A percentile compares a stretch with the other conserved stretches of the same genome.
These are phyloP conservation scores for Agrochola macilenta DNA, from an alignment of 2,888 invertebrate species.

Conservation along the genomic window DNA sequence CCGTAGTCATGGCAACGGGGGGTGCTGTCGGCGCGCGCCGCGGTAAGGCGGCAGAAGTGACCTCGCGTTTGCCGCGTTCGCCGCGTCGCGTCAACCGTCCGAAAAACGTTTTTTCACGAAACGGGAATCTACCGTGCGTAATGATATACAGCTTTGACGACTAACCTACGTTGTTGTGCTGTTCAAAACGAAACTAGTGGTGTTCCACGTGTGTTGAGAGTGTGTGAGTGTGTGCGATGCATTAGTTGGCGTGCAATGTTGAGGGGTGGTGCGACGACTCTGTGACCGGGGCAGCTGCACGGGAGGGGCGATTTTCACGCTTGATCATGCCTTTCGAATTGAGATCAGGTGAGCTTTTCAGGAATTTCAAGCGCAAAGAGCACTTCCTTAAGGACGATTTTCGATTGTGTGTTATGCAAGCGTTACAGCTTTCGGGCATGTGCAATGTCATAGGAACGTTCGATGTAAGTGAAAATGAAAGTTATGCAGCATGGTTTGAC, in stretches of 20 bases:
- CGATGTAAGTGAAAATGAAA: slow-evolving; percentile 59
- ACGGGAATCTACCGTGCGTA: slow-evolving; percentile 78
- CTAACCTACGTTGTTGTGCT: slow-evolving; percentile 72
- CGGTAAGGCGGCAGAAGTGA: slow-evolving; percentile 84
- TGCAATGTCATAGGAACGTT: slow-evolving; percentile 47
- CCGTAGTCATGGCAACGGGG: slow-evolving; percentile 85
- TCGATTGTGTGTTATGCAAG: slow-evolving; percentile 51
- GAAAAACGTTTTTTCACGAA: slow-evolving; percentile 78
- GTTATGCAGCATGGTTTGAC: slow-evolving; percentile 48
- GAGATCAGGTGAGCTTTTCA: slow-evolving; percentile 87
- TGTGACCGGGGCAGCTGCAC: slow-evolving; percentile 81
- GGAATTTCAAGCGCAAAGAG: slow-evolving; percentile 64
- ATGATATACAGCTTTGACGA: slow-evolving; percentile 74
- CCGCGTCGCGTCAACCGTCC: slow-evolving; percentile 80
- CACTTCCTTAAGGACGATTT: slow-evolving; percentile 54
- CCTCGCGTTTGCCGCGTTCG: slow-evolving; percentile 82
- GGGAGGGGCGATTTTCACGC: slow-evolving; percentile 85
- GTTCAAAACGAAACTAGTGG: slow-evolving; percentile 73
- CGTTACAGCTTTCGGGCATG: slow-evolving; percentile 54
- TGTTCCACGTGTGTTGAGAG: slow-evolving; percentile 67
- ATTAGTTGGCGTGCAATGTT: slow-evolving; percentile 81
- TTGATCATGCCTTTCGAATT: slow-evolving; percentile 88
- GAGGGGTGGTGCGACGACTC: slow-evolving; percentile 78
- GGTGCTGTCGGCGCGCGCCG: slow-evolving; percentile 89
- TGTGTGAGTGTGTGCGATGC: slow-evolving; percentile 81